Evolutionary conservation across 2,888 invertebrate genomes (phyloP), one percentile per base, ranked within the genome.

Genomic region (Parnassius apollo): DNA sequence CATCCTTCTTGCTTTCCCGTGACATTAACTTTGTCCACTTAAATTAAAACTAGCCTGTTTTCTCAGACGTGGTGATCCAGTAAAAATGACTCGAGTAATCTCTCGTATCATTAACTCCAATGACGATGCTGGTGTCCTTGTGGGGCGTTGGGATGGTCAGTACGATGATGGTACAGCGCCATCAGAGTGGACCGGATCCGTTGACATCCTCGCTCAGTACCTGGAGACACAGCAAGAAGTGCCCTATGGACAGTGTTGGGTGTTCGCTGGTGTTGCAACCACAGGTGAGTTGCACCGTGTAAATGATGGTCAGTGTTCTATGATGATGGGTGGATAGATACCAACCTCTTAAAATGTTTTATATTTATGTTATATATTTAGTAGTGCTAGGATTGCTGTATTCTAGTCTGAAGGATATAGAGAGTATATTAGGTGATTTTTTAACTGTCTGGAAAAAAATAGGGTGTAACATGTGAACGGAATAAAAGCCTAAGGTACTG

Each of bases 191-290:
- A 95, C 96, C 1, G 96, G 96, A 57, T 96, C 96, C 42, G 94
- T 95, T 9, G 94, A 95, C 53, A 97, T 97, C 74, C 83, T 97
- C 59, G 94, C 94, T 61, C 89, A 96, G 78, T 97, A 94, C 84
- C 79, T 93, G 68, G 93, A 93, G 78, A 94, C 91, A 0, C 92
- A 93, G 66, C 84, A 92, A 52, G 93, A 95, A 8, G 96, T 97
- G 9, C 93, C 93, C 18, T 97, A 96, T 74, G 97, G 97, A 3
- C 97, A 97, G 77, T 97, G 97, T 80, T 97, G 96, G 96, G 96
- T 97, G 2, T 97, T 96, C 77, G 95, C 96, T 44, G 97, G 96
- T 0, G 94, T 97, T 12, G 94, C 95, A 1, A 95, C 96, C n/a
- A 94, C 97, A 69, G 92, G 96, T 96, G 80, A 81, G 81, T 3